Percentiles rank a stretch among this genome's conserved stretches.
These are phyloP conservation scores for Drosophila ercepeae DNA, from an alignment of 1,140 invertebrate genomes.

Conservation along the genomic window DNA sequence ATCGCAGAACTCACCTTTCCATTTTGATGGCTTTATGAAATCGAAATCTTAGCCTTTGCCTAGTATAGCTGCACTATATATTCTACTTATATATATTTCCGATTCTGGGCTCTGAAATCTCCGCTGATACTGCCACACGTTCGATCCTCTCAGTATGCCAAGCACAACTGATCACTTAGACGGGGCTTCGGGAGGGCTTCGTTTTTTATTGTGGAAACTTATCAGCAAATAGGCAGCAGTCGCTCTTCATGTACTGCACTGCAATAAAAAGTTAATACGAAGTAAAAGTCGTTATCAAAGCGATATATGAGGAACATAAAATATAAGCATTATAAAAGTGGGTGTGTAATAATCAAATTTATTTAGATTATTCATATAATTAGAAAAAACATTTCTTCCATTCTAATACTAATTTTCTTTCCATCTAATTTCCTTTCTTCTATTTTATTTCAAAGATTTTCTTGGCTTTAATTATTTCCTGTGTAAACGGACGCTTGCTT, in stretches of 20 bases:
- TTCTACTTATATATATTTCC: conserved; percentile 6
- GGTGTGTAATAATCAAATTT: background rate
- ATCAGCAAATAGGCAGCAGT: conserved; percentile 15
- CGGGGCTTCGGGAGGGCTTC: conserved; percentile 13
- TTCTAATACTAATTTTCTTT: no score
- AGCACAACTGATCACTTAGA: conserved; percentile 36
- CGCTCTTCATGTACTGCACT: conserved; percentile 28
- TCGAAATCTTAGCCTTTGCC: conserved; percentile 18
- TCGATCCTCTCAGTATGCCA: conserved; percentile 5
- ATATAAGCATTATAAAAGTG: background rate
- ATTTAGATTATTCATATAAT: background rate
- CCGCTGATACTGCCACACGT: conserved; percentile 10
- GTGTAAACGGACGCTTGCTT: background rate
- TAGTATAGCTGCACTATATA: conserved; percentile 47
- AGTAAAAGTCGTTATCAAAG: conserved; percentile 6
- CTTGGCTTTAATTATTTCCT: background rate
- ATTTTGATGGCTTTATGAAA: conserved; percentile 25
- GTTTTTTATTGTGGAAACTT: conserved; percentile 13
- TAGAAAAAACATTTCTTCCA: no score
- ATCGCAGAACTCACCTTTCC: conserved; percentile 49
- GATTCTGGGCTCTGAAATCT: background rate
- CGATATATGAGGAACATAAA: conserved; percentile 6
- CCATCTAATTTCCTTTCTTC: no score
- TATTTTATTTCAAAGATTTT: no score
- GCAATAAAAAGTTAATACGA: conserved; percentile 35